Conservation (phyloP, 2,888 invertebrate species). For the Podotricha telesiphe region DNA sequence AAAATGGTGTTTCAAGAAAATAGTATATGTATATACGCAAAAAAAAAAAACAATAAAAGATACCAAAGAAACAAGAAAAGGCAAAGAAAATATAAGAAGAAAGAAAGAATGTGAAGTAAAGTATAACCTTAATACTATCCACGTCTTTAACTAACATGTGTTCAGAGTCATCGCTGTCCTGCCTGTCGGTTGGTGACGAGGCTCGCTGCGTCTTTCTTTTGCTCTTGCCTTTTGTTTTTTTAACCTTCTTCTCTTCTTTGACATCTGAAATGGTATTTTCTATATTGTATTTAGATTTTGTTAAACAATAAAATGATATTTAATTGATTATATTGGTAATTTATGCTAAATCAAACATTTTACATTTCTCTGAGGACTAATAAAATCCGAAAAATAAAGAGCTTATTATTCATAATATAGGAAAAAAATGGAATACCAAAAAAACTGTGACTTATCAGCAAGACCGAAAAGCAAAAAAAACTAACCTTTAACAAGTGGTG, state of each 20-base stretch:
- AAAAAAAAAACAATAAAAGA: background rate
- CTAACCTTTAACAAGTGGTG: slow-evolving; percentile 62
- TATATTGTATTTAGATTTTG: too few species aligned
- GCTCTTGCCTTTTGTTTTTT: slow-evolving; percentile 68
- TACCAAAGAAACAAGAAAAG: background rate
- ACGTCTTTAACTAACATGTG: slow-evolving; percentile 70
- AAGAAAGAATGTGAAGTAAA: slow-evolving; percentile 23
- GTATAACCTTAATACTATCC: slow-evolving; percentile 71
- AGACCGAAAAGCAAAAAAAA: too few species aligned
- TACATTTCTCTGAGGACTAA: too few species aligned
- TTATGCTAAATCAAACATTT: too few species aligned
- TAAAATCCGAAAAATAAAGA: too few species aligned
- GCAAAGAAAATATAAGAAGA: background rate
- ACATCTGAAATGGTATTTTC: slow-evolving; percentile 17
- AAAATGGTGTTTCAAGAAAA: too few species aligned
- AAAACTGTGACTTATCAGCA: too few species aligned
- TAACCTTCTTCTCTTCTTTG: slow-evolving; percentile 69
- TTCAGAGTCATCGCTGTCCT: slow-evolving; percentile 75
- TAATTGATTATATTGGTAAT: too few species aligned
- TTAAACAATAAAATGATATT: too few species aligned
- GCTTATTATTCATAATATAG: too few species aligned
- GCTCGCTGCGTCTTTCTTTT: slow-evolving; percentile 58
- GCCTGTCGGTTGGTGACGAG: slow-evolving; percentile 52
- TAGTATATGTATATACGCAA: too few species aligned
- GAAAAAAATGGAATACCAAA: too few species aligned